Evolutionary conservation across 2,797 vertebrate species (phyloP), one percentile per base, ranked within the genome.

Genomic region (Phoebastria nigripes): DNA sequence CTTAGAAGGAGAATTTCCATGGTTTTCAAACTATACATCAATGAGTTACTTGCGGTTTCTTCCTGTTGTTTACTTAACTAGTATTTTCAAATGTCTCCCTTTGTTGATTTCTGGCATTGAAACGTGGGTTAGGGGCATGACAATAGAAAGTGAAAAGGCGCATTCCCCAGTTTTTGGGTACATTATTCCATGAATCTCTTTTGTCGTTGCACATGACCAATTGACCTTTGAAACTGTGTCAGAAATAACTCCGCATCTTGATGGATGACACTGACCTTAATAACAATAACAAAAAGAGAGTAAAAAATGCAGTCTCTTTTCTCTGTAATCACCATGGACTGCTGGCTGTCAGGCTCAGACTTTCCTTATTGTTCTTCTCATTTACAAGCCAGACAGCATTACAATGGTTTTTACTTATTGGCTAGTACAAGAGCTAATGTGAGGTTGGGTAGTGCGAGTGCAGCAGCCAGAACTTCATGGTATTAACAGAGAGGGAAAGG

Each of bases 341-440:
- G 88, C 96, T 97, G 92, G 76, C 92, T 93, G 97, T 88, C 91
- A 93, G 88, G 76, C 93, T 91, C 85, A 91, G 94, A 56, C 93
- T 95, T 37, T 44, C 91, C 74, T 88, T 81, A 94, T 78, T 92
- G 94, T 96, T 95, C 87, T 91, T 96, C 96, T 95, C 93, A 89
- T 95, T 97, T 95, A 96, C 94, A 94, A 96, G 94, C 89, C 96
- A 98, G 97, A 97, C 97, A 97, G 97, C 90, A 83, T 82, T 77
- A 97, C 96, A 98, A 98, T 95, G 94, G 89, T 89, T 96, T 97
- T 96, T 94, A 95, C 94, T 97, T 94, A 82, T 63, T 97, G 97
- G 80, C 54, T 58, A 25, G 62, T 69, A 76, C 94, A 94, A 82
- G 88, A 94, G 80, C 91, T 92, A 56, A 90, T 59, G 87, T 79